phyloP scores from a whole-genome alignment of 1,140 invertebrate genomes.

The Sycophaga agraensis region DNA sequence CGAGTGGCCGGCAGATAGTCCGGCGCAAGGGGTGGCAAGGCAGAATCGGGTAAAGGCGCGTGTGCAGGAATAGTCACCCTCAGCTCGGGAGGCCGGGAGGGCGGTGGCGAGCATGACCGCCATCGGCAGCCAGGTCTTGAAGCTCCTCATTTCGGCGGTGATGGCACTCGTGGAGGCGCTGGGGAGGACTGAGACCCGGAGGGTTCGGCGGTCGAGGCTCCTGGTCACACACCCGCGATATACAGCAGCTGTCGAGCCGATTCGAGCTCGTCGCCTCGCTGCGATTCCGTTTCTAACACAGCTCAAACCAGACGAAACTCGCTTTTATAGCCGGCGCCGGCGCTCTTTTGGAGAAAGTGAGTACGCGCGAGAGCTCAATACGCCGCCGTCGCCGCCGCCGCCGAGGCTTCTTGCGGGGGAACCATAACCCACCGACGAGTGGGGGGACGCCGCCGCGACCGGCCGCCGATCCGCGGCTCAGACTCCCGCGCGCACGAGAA shows the following conservation, averaged over 20 bases:
- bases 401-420: too few species aligned
- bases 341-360: constrained; percentile 57
- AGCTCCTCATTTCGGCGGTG: neutral
- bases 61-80: constrained; percentile 28
- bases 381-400: constrained; percentile 8
- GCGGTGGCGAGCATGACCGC: constrained; percentile 3
- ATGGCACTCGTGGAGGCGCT: neutral
- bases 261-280: constrained; percentile 41
- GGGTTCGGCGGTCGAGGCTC: too few species aligned
- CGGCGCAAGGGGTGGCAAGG: too few species aligned
- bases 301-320: constrained; percentile 51
- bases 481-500: neutral
- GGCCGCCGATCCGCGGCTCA: neutral
- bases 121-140: constrained; percentile 12
- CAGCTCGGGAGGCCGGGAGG: neutral
- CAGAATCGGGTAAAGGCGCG: too few species aligned
- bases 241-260: constrained; percentile 30
- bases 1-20: too few species aligned
- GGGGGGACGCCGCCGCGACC: neutral
- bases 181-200: too few species aligned
- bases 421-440: constrained; percentile 6
- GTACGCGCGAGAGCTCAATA: constrained; percentile 37
- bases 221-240: constrained; percentile 21
- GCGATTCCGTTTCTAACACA: constrained; percentile 54
- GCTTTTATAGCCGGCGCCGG: constrained; percentile 50